Evolutionary conservation across 2,888 invertebrate genomes (phyloP), one percentile per base, ranked within the genome.

Genomic region (Spatulosminthurus flaviceps): DNA sequence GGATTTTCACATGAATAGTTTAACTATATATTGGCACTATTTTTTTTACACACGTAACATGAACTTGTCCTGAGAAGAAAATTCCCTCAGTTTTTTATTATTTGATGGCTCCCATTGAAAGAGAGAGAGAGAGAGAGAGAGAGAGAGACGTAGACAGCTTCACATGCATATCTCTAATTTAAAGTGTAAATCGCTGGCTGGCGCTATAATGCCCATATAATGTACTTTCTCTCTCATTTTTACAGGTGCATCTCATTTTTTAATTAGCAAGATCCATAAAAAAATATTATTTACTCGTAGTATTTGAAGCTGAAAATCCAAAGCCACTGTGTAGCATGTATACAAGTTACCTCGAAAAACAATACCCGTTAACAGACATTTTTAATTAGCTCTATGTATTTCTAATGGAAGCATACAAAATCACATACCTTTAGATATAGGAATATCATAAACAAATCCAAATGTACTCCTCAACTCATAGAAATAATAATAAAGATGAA

Each of bases 201-300:
- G 64, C 22, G 64, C 64, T 24, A n/a, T n/a, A 24, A 26, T 24
- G 26, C 22, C 4, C 24, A 64, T 13, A 22, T 24, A 24, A 11
- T 4, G 16, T 22, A 64, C 64, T 64, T 64, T 64, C 64, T 24
- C 64, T 64, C 64, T 64, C 64, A 60, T 64, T n/a, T n/a, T 64
- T 64, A 24, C 26, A 64, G 64, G 24, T 26, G 51, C 51, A 51
- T 51, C 26, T 24, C 60, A 60, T 24, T 9, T 64, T 26, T 64
- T 64, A 64, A 64, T 64, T 64, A 64, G n/a, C 2, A 22, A 9
- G 24, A 9, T 64, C 64, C 24, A 64, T 64, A 64, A 64, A 64
- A 64, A n/a, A n/a, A n/a, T n/a, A 64, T 64, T 64, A 22, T 19
- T 64, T 21, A 26, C 26, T 13, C 4, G 64, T 64, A 11, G 64